These are phyloP conservation scores for Catharus bicknelli DNA, from an alignment of 2,113 vertebrate species.

Conservation along the genomic window DNA sequence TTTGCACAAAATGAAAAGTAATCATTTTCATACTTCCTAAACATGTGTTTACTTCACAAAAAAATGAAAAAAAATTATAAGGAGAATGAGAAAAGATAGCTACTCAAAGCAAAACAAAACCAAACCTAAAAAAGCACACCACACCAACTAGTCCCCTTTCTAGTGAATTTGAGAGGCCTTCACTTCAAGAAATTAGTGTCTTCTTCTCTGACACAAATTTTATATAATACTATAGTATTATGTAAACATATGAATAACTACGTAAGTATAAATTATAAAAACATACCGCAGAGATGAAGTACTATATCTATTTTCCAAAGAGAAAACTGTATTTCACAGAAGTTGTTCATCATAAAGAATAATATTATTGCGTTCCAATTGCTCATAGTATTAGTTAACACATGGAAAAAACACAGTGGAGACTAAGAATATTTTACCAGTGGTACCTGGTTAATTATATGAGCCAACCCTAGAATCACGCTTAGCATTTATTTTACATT, in stretches of 20 bases:
- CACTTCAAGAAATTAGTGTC: not conserved
- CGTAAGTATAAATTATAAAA: not conserved
- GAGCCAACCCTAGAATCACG: not conserved
- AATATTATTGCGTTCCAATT: not conserved
- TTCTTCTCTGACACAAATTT: not conserved
- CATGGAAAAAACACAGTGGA: not conserved
- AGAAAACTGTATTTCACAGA: not conserved
- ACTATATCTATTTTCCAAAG: not conserved
- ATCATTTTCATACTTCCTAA: not conserved
- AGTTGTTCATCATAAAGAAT: not conserved
- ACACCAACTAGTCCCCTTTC: not conserved
- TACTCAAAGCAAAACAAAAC: not conserved
- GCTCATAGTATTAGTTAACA: not conserved
- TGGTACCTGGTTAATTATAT: not conserved
- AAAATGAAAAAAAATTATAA: not conserved
- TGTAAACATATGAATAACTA: not conserved
- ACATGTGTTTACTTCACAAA: not conserved
- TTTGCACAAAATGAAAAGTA: not conserved
- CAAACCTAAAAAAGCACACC: not conserved
- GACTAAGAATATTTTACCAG: not conserved
- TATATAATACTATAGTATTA: not conserved
- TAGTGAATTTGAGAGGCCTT: not conserved
- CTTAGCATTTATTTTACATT: not conserved
- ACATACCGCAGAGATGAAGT: not conserved
- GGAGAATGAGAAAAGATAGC: not conserved